Percentiles rank a stretch among this genome's conserved stretches.
These are phyloP conservation scores for Crotalus viridis DNA, from an alignment of 2,113 vertebrate species.

Conservation along the genomic window DNA sequence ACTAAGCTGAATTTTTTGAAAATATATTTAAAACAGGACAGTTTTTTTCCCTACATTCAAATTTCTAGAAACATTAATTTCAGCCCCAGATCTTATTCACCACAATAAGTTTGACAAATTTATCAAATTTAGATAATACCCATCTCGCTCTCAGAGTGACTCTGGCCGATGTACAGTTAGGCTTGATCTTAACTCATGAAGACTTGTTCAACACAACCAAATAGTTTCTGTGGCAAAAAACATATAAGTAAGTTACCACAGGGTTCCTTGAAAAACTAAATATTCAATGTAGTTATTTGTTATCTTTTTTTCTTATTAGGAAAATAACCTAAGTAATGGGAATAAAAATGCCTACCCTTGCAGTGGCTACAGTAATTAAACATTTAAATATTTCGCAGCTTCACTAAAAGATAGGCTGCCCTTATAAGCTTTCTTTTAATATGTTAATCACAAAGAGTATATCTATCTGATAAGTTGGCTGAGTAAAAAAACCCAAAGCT, in stretches of 20 bases:
- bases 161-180: background rate
- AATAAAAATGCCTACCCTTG: too few species aligned
- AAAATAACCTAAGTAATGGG: too few species aligned
- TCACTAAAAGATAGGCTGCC: background rate
- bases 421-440: background rate
- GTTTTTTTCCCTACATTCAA: background rate
- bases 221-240: too few species aligned
- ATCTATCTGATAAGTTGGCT: background rate
- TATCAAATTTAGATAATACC: background rate
- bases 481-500: background rate
- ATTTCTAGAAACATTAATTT: background rate
- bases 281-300: too few species aligned
- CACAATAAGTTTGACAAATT: background rate
- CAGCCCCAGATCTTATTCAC: background rate
- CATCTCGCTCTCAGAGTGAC: background rate
- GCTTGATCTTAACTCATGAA: too few species aligned
- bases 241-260: too few species aligned
- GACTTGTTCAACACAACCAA: too few species aligned
- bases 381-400: background rate
- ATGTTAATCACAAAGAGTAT: background rate
- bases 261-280: too few species aligned
- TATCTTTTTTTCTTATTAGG: too few species aligned
- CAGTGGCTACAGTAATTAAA: background rate
- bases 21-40: background rate
- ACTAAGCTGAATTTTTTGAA: background rate